These are phyloP conservation scores for Eupeodes luniger DNA, from an alignment of 2,888 invertebrate species.

Conservation along the genomic window DNA sequence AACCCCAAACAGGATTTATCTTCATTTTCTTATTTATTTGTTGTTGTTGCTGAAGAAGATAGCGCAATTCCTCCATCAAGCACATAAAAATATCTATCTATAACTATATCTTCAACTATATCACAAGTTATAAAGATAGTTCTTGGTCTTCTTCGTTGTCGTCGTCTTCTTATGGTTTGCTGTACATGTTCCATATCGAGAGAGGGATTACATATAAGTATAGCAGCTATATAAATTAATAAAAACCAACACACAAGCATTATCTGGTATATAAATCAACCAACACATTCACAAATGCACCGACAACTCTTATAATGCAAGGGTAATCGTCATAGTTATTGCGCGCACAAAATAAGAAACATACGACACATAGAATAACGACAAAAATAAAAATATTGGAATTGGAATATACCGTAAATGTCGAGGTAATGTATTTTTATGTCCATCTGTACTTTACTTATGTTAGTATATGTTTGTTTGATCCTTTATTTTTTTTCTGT, in stretches of 20 bases:
- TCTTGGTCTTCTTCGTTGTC: slow-evolving; percentile 7
- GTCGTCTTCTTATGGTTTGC: not conserved
- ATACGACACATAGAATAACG: slow-evolving; percentile 47
- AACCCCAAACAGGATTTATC: slow-evolving; percentile 72
- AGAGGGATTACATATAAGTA: slow-evolving; percentile 37
- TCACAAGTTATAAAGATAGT: slow-evolving; percentile 38
- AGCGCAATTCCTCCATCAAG: slow-evolving; percentile 52
- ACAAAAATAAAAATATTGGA: slow-evolving; percentile 37
- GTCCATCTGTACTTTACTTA: not conserved
- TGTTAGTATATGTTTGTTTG: not conserved
- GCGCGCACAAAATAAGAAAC: slow-evolving; percentile 51
- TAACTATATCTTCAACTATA: not conserved
- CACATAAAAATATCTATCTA: not conserved
- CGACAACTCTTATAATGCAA: slow-evolving; percentile 45
- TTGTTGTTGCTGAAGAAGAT: slow-evolving; percentile 3
- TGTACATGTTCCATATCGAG: slow-evolving; percentile 50
- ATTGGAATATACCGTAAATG: slow-evolving; percentile 74
- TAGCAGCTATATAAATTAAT: slow-evolving; percentile 14
- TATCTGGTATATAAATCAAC: slow-evolving; percentile 1
- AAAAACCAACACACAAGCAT: slow-evolving; percentile 4
- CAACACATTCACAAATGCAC: slow-evolving; percentile 10
- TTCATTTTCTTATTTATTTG: slow-evolving; percentile 8
- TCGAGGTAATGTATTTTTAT: slow-evolving; percentile 68
- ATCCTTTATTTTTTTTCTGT: slow-evolving; percentile 9
- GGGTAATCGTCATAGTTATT: slow-evolving; percentile 63